A percentile compares a stretch with the other conserved stretches of the same genome.
These are phyloP conservation scores for Fabriciana adippe DNA, from an alignment of 2,888 invertebrate genomes.

Conservation along the genomic window DNA sequence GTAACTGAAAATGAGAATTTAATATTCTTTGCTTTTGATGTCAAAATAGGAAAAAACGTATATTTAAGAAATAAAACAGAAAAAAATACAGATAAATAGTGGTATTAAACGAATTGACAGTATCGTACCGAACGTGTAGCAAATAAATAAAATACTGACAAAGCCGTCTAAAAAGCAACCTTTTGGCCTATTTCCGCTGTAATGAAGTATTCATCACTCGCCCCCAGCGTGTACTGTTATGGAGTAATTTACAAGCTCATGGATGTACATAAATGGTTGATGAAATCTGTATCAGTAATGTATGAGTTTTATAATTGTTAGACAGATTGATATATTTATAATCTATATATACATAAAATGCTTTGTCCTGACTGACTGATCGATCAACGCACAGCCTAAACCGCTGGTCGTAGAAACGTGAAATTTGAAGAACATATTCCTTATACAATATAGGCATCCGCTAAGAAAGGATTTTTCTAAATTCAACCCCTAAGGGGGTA, in stretches of 20 bases:
- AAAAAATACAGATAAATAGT: neutral
- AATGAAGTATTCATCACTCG: constrained; percentile 73
- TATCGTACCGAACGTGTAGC: constrained; percentile 20
- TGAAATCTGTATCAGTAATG: constrained; percentile 1
- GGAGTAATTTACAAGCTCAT: constrained; percentile 27
- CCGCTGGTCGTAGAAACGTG: no score
- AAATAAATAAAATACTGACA: constrained; percentile 48
- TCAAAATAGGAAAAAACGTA: neutral
- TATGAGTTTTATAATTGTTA: neutral
- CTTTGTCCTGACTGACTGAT: no score
- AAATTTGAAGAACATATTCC: no score
- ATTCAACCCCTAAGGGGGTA: no score
- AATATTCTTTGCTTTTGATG: no score
- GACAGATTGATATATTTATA: no score
- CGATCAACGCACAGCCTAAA: no score
- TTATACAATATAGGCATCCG: no score
- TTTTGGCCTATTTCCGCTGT: constrained; percentile 64
- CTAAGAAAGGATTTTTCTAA: no score
- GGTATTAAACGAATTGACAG: constrained; percentile 10
- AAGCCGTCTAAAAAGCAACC: constrained; percentile 59
- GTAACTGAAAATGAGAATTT: neutral
- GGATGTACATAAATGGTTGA: constrained; percentile 2
- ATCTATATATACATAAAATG: no score
- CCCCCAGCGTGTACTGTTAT: constrained; percentile 43
- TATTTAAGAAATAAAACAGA: neutral